These are phyloP conservation scores for Podarcis cretensis DNA, from an alignment of 2,113 vertebrate species.

Conservation along the genomic window DNA sequence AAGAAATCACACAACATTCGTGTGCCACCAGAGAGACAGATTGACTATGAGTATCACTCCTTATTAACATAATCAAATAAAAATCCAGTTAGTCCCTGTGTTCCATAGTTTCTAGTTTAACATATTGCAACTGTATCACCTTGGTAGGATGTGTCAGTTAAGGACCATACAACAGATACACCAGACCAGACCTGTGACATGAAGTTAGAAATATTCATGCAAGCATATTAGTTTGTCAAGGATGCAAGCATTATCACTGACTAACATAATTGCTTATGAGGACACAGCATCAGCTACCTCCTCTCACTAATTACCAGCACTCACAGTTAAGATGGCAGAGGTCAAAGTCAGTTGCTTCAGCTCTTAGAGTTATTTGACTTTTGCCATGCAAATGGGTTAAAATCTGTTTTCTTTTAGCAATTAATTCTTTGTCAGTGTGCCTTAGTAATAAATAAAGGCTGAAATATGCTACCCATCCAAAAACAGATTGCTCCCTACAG, in stretches of 20 bases:
- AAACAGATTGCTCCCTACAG: neutral
- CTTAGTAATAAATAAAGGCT: slow-evolving; percentile 4
- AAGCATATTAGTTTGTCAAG: neutral
- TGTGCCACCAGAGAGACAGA: neutral
- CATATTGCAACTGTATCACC: neutral
- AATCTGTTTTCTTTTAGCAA: slow-evolving; percentile 29
- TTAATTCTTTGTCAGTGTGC: slow-evolving; percentile 30
- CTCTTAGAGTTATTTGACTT: slow-evolving; percentile 29
- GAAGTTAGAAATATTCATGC: neutral
- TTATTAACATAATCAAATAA: neutral
- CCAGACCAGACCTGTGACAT: neutral
- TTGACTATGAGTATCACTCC: neutral
- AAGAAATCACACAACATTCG: neutral
- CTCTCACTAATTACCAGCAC: too few species aligned
- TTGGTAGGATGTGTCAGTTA: neutral
- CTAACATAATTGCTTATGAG: neutral
- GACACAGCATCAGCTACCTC: neutral
- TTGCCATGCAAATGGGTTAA: slow-evolving; percentile 29
- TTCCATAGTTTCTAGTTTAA: neutral
- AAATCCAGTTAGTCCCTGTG: neutral
- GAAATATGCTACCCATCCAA: neutral
- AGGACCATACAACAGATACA: neutral
- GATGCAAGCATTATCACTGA: neutral
- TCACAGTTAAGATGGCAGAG: too few species aligned
- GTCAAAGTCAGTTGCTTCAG: neutral